phyloP scores from a whole-genome alignment of 2,888 invertebrate genomes.

The Ophion ellenae region DNA sequence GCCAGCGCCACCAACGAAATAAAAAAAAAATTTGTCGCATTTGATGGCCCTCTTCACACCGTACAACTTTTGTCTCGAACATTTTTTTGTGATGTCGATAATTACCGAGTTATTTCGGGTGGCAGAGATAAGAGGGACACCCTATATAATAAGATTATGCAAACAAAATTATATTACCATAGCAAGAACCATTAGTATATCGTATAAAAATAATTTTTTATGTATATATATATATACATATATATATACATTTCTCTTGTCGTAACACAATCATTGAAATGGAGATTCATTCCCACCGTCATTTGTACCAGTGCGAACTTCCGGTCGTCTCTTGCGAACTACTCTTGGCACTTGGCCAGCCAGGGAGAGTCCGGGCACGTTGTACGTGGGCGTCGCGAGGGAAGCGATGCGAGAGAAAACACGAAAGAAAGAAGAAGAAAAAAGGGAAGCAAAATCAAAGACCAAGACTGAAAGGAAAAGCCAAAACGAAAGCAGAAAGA shows the following conservation, averaged over 20 bases:
- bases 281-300: not conserved
- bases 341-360: constrained; percentile 12
- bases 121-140: too few relatives aligned
- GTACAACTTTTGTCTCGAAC: too few relatives aligned
- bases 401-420: not conserved
- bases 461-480: not conserved
- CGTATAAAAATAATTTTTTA: too few relatives aligned
- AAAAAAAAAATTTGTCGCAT: too few relatives aligned
- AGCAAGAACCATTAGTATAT: too few relatives aligned
- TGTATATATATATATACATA: not conserved
- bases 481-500: not conserved
- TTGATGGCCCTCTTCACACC: too few relatives aligned
- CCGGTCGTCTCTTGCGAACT: constrained; percentile 7
- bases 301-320: constrained; percentile 21
- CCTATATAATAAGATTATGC: too few relatives aligned
- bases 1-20: too few relatives aligned
- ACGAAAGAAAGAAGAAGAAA: not conserved
- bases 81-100: too few relatives aligned
- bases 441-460: not conserved
- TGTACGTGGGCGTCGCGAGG: not conserved
- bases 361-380: not conserved
- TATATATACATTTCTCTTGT: not conserved
- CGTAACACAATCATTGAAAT: not conserved
- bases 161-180: too few relatives aligned
- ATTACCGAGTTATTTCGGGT: too few relatives aligned